Conservation (phyloP, 2,797 vertebrate genomes). For the Buphagus erythrorhynchus region DNA sequence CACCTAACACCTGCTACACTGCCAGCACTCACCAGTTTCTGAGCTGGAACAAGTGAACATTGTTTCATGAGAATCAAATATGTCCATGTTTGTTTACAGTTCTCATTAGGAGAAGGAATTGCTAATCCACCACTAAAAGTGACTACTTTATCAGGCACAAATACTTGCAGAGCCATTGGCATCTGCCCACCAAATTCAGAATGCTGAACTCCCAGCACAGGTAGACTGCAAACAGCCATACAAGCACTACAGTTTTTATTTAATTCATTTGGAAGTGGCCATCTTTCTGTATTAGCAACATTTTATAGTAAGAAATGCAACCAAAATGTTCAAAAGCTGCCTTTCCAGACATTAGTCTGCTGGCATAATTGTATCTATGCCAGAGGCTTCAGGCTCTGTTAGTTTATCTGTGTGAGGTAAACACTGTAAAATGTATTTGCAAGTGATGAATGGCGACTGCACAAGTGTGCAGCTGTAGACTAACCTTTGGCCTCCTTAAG, state of each 20-base stretch:
- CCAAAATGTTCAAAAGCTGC: background rate
- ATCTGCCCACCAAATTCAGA: background rate
- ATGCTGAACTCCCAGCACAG: background rate
- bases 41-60: rapidly evolving
- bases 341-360: background rate
- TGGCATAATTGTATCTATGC: background rate
- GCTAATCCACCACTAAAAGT: background rate
- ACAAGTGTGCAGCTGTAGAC: background rate
- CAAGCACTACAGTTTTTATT: background rate
- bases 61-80: background rate
- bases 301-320: background rate
- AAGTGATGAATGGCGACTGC: background rate
- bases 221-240: background rate
- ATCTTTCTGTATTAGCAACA: background rate
- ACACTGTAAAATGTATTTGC: background rate
- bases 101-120: background rate
- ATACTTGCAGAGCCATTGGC: background rate
- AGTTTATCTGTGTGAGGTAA: background rate
- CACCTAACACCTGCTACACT: background rate
- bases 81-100: background rate
- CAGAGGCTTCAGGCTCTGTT: background rate
- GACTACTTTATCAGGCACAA: background rate
- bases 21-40: background rate
- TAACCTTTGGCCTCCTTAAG: background rate
- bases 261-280: background rate